Percentiles rank a stretch among this genome's conserved stretches.
Conservation (phyloP, 37 sponge, comb jelly and placozoan genomes). For the Ianthella basta region DNA sequence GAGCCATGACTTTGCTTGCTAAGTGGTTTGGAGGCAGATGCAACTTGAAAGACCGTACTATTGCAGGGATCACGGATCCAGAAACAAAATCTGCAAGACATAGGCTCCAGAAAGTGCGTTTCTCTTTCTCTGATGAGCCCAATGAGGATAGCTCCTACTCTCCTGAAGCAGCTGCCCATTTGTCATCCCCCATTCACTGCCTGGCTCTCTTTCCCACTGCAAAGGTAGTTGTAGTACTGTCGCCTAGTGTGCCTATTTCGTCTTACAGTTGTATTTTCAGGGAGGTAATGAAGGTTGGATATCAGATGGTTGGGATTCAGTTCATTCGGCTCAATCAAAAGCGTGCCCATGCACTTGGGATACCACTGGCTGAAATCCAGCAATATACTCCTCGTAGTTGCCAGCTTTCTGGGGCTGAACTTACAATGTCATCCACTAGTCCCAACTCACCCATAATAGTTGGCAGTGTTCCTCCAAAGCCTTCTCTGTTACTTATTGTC, state of each 20-base stretch:
- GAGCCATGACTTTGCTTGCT: constrained; percentile 36
- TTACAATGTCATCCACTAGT: neutral
- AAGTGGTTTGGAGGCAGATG: constrained; percentile 80
- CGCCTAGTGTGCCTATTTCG: constrained; percentile 54
- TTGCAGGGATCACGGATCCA: constrained; percentile 73
- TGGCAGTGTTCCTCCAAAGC: constrained; percentile 48
- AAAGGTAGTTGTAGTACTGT: constrained; percentile 46
- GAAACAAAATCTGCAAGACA: constrained; percentile 59
- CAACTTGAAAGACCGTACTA: constrained; percentile 52
- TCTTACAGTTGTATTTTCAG: constrained; percentile 54
- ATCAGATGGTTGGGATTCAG: constrained; percentile 57
- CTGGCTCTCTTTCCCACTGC: constrained; percentile 33
- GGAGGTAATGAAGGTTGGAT: constrained; percentile 44
- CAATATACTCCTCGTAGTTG: constrained; percentile 57
- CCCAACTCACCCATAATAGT: neutral
- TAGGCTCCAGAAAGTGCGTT: constrained; percentile 74
- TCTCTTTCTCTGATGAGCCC: constrained; percentile 62
- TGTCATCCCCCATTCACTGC: constrained; percentile 54
- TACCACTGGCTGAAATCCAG: constrained; percentile 30
- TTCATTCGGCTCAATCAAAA: constrained; percentile 66
- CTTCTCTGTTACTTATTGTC: constrained; percentile 55
- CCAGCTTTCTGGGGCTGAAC: neutral
- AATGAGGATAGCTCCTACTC: constrained; percentile 13
- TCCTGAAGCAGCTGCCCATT: constrained; percentile 10
- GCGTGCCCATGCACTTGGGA: constrained; percentile 43